Evolutionary conservation across 1,140 invertebrate genomes (phyloP).

Genomic region (Achatina immaculata): DNA sequence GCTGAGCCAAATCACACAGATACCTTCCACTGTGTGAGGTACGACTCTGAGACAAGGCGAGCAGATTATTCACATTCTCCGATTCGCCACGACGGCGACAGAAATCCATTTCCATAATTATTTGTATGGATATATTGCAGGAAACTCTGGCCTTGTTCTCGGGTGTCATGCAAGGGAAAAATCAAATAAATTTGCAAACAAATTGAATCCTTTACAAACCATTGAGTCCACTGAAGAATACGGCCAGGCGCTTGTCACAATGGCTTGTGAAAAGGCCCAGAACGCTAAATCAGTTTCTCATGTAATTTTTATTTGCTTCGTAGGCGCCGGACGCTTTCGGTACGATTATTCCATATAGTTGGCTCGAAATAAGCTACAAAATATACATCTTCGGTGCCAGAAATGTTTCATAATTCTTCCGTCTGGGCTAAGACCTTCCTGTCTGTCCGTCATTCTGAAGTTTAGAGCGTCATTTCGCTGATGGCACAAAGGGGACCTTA

Average conservation of each 20-base stretch:
- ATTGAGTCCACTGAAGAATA: conserved; percentile 25
- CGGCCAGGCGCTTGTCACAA: not conserved
- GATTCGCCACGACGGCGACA: conserved; percentile 17
- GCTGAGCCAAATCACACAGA: not conserved
- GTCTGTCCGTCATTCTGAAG: not conserved
- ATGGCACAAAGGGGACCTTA: too few relatives aligned
- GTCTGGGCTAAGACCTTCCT: not conserved
- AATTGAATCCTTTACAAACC: conserved; percentile 36
- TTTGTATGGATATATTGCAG: conserved; percentile 10
- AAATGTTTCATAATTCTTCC: conserved; percentile 26
- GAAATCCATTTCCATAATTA: conserved; percentile 11
- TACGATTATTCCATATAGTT: conserved; percentile 9
- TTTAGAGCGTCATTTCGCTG: not conserved
- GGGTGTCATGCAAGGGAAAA: conserved; percentile 29
- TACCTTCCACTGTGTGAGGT: not conserved
- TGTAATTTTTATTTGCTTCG: conserved; percentile 31
- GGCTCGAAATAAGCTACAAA: conserved; percentile 21
- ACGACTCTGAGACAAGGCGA: not conserved
- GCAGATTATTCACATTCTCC: conserved; percentile 8
- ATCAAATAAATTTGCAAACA: conserved; percentile 41
- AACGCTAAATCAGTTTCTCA: conserved; percentile 19
- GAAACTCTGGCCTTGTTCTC: conserved; percentile 22
- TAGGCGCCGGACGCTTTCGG: not conserved
- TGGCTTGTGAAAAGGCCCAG: not conserved
- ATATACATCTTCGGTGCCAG: conserved; percentile 7